Evolutionary conservation across 1,140 invertebrate genomes (phyloP).

Genomic region (Achroia grisella): DNA sequence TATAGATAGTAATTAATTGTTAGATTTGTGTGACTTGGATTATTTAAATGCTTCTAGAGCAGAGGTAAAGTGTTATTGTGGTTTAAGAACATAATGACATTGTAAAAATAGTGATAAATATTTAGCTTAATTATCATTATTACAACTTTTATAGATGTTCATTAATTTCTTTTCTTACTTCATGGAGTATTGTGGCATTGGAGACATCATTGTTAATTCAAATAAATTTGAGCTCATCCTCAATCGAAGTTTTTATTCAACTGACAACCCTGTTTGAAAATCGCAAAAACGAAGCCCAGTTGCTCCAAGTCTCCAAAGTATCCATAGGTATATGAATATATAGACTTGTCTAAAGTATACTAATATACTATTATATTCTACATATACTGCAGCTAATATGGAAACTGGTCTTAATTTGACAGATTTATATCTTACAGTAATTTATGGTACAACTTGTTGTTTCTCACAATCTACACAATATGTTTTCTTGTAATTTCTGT

Average conservation of each 20-base stretch:
- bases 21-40: conserved; percentile 72
- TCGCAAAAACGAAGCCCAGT: background rate
- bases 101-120: conserved; percentile 72
- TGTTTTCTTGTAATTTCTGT: conserved; percentile 10
- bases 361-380: too few relatives aligned
- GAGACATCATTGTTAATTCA: conserved; percentile 72
- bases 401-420: too few relatives aligned
- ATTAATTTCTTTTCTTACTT: conserved; percentile 70
- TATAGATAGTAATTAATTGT: conserved; percentile 73
- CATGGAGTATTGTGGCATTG: conserved; percentile 71
- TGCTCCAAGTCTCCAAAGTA: conserved; percentile 32
- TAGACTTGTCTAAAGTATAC: too few relatives aligned
- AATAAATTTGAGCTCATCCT: conserved; percentile 73
- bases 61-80: conserved; percentile 69
- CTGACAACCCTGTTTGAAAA: conserved; percentile 33
- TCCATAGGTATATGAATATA: too few relatives aligned
- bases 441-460: background rate
- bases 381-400: too few relatives aligned
- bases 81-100: conserved; percentile 72
- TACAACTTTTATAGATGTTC: conserved; percentile 74
- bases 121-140: conserved; percentile 72
- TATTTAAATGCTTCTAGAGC: conserved; percentile 72
- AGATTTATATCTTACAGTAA: too few relatives aligned
- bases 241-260: conserved; percentile 68
- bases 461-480: conserved; percentile 11